phyloP scores from a whole-genome alignment of 1,140 invertebrate genomes.

The Drosophila santomea region DNA sequence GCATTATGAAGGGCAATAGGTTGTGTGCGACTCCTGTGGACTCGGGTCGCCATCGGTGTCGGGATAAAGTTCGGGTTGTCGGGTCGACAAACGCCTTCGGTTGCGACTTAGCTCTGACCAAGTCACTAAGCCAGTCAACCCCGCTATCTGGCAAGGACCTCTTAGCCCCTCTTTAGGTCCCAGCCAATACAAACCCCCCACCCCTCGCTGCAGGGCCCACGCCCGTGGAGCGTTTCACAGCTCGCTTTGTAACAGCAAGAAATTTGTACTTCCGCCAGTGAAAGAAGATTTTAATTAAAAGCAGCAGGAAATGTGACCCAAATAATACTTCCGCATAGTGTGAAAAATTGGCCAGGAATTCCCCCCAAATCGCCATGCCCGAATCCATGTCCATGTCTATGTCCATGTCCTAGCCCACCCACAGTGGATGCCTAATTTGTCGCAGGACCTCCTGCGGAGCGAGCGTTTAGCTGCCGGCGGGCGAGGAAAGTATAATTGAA shows the following conservation, averaged over 20 bases:
- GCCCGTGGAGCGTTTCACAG: constrained; percentile 43
- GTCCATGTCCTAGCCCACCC: neutral
- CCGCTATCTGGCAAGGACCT: constrained; percentile 8
- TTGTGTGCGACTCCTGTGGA: constrained; percentile 50
- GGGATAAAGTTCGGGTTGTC: constrained; percentile 41
- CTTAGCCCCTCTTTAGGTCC: neutral
- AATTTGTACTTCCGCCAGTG: constrained; percentile 76
- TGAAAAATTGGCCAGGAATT: constrained; percentile 62
- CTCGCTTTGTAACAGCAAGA: constrained; percentile 67
- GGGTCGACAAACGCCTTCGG: constrained; percentile 57
- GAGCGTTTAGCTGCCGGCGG: constrained; percentile 34
- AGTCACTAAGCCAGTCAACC: constrained; percentile 58
- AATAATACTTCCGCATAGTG: constrained; percentile 81
- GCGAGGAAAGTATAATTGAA: constrained; percentile 28
- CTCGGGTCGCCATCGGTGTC: constrained; percentile 45
- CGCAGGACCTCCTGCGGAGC: constrained; percentile 30
- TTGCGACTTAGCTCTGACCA: constrained; percentile 56
- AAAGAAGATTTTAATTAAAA: constrained; percentile 84
- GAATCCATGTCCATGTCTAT: too few relatives aligned
- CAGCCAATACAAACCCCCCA: too few relatives aligned
- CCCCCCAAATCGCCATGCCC: constrained; percentile 20
- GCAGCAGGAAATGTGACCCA: constrained; percentile 82
- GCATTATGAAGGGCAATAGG: constrained; percentile 77
- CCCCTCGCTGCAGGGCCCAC: neutral
- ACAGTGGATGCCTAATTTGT: constrained; percentile 67